Base-by-base conservation (phyloP, 2,113 vertebrate species). In the Rhegmatorhina hoffmannsi region DNA sequence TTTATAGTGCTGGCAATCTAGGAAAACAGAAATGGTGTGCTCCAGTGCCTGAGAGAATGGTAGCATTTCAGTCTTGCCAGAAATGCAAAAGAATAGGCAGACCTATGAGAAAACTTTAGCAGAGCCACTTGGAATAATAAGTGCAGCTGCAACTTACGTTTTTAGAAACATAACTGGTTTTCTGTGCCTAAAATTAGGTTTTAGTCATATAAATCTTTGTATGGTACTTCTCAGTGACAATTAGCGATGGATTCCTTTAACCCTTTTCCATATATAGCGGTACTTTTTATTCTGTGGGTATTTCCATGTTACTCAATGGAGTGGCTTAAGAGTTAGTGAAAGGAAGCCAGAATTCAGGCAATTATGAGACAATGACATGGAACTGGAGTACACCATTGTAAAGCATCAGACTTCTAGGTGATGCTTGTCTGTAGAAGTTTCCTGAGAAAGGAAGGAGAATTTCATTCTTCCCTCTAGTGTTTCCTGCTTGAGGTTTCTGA, bases 111-210 rank as follows among this genome's bases (percentile, higher is more conserved):
- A 92, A 95, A 91, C 50, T 43, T 66, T 10, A 90, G 70, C 78
- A 85, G 46, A 90, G 59, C 82, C 83, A 63, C 53, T 90, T 90
- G 29, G 78, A 94, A 88, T 94, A 87, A 43, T 59, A 85, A 90
- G 33, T 70, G 87, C 84, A 96, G 74, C 87, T 97, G 84, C 87
- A 91, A 4, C 89, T 91, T 86, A 56, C 20, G 47, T 70, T 94
- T 94, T 91, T 86, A 84, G 72, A 83, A 91, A 17, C 1, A 1
- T 66, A 77, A 63, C 52, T 94, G 33, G 24, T 90, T 95, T 87
- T 91, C 67, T 55, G 56, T 75, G 56, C 63, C 86, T 93, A 90
- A 84, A 90, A 87, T 94, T 63, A 94, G 18, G 26, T 73, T 95
- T 90, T 55, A 88, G 73, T 70, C 34, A 36, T 81, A 34, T 68